Base-by-base conservation (phyloP, 2,113 vertebrate genomes). In the Apteryx mantelli region DNA sequence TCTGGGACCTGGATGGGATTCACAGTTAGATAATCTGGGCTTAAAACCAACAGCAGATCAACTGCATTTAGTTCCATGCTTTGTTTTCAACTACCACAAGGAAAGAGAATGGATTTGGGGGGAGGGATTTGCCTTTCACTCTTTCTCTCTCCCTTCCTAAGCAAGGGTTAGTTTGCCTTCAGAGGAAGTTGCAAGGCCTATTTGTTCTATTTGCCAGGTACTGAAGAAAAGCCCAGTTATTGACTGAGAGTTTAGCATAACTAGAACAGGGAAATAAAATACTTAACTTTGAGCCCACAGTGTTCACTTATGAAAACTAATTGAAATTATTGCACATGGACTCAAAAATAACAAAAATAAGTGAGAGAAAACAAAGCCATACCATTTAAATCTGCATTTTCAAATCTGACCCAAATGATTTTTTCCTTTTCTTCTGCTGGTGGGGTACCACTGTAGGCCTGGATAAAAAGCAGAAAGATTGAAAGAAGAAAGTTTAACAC, bases 351-450 rank as follows among this genome's bases (percentile, higher is more conserved):
- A 79, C 4, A 82, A 16, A 18, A 63, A 18, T 2, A 34, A 42
- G 25, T 2, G 12, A 21, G 11, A 71, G 38, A 64, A 84, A 65
- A 91, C 24, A 32, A 97, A 97, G 75, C 16, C 97, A 71, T 98
- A 99, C 99, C 99, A 89, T 99, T 99, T 91, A 99, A 97, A 97
- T 99, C 99, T 77, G 99, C 98, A 93, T 99, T 99, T 98, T 99
- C 99, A 98, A 99, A 99, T 96, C 99, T 98, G 98, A 99, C 99
- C 99, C 99, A 99, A 63, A 99, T 96, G 22, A 99, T 99, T 97
- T 99, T 99, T 97, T 99, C 99, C 95, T 99, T 99, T 95, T 99
- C 99, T 89, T 99, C 99, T 88, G 98, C 99, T 70, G 98, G 98
- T 68, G 98, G 98, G 64, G 99, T 98, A 40, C 99, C 99, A 56